Conservation (phyloP, 2,797 vertebrate species). For the Salarias fasciatus region DNA sequence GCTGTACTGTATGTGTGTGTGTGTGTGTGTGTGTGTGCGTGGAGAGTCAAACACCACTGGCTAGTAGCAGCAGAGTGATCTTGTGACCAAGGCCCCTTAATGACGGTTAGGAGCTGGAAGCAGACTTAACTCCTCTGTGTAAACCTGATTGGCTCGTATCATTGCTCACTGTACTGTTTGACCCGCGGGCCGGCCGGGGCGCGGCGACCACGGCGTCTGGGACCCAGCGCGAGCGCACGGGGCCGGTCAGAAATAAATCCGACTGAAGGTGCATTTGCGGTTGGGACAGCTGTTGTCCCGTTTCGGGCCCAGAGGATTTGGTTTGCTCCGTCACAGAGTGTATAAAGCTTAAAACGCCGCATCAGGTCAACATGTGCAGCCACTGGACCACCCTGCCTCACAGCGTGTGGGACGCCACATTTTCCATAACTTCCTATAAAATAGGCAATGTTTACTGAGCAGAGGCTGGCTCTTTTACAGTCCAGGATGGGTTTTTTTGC, state of each 20-base stretch:
- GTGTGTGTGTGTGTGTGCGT: constrained; percentile 29
- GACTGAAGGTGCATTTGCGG: background rate
- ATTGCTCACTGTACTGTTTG: constrained; percentile 37
- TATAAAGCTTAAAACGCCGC: too few species aligned
- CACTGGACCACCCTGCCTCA: background rate
- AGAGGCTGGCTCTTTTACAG: too few species aligned
- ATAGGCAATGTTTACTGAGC: background rate
- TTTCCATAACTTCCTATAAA: background rate
- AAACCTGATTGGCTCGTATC: constrained; percentile 44
- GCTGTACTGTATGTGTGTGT: constrained; percentile 46
- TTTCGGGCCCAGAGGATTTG: too few species aligned
- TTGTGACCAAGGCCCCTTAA: constrained; percentile 76
- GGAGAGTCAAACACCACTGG: constrained; percentile 59
- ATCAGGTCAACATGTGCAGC: background rate
- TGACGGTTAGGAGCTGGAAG: constrained; percentile 65
- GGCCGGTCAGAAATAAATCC: background rate
- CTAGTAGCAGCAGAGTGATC: constrained; percentile 72
- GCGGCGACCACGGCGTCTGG: background rate
- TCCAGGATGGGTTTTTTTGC: too few species aligned
- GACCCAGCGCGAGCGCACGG: constrained; percentile 8
- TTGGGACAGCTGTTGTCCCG: too few species aligned
- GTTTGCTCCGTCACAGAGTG: too few species aligned
- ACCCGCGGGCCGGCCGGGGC: constrained; percentile 7
- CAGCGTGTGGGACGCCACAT: background rate
- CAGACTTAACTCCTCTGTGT: constrained; percentile 52